These are phyloP conservation scores for Amphipoea oculea DNA, from an alignment of 2,888 invertebrate species.

Conservation along the genomic window DNA sequence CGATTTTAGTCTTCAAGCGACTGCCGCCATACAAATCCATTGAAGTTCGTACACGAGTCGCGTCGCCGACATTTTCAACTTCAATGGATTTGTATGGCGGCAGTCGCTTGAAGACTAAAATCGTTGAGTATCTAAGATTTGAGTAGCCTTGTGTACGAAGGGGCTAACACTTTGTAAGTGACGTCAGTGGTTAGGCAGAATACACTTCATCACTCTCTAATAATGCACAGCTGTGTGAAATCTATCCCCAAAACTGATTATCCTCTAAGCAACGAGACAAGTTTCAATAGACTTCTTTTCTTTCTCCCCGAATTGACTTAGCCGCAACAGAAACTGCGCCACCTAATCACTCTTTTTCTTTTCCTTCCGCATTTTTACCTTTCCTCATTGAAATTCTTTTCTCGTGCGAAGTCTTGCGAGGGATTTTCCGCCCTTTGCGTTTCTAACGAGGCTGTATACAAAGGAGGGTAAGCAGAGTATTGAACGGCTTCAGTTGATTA, in stretches of 20 bases:
- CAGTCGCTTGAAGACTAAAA: no score
- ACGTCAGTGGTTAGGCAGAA: neutral
- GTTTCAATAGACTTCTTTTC: neutral
- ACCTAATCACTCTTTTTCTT: conserved; percentile 27
- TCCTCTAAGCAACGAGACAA: neutral
- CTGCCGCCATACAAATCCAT: no score
- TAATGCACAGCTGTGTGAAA: neutral
- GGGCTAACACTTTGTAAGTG: neutral
- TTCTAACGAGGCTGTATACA: conserved; percentile 60
- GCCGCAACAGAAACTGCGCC: neutral
- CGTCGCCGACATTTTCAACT: no score
- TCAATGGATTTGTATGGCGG: no score
- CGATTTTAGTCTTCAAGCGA: no score
- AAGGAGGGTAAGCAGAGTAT: conserved; percentile 54
- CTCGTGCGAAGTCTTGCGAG: conserved; percentile 57
- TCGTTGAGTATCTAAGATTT: no score
- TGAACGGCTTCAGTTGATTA: conserved; percentile 74
- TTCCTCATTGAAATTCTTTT: conserved; percentile 73
- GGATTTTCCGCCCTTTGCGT: conserved; percentile 72
- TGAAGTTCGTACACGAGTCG: no score
- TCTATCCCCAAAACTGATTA: neutral
- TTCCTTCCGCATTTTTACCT: conserved; percentile 42
- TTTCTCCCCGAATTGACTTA: neutral
- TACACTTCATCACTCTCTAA: no score
- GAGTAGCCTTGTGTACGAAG: no score